Conservation (phyloP, 2,113 vertebrate species). For the Sebastes schlegelii region DNA sequence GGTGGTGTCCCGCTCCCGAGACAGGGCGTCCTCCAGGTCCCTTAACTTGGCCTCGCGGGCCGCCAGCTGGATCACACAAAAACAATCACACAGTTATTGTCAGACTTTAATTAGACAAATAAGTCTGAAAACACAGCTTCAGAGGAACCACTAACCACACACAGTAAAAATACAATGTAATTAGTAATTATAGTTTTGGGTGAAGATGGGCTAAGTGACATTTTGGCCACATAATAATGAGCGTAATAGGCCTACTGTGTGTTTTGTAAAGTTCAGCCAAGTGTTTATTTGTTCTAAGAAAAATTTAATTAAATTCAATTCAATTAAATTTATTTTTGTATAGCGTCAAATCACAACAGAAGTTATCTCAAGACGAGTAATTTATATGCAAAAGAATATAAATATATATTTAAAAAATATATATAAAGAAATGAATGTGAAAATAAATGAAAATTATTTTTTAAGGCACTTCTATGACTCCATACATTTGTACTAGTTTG, state of each 20-base stretch:
- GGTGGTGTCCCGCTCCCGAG: conserved; percentile 90
- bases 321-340: too few relatives aligned
- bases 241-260: not conserved
- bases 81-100: not conserved
- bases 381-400: too few relatives aligned
- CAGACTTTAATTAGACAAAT: not conserved
- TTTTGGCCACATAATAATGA: not conserved
- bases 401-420: too few relatives aligned
- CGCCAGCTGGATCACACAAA: conserved; percentile 82
- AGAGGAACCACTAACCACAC: not conserved
- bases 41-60: conserved; percentile 92
- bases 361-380: too few relatives aligned
- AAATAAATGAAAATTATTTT: too few relatives aligned
- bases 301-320: too few relatives aligned
- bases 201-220: not conserved
- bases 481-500: not conserved
- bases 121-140: not conserved
- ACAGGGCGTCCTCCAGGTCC: conserved; percentile 91
- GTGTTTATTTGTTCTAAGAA: too few relatives aligned
- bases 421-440: too few relatives aligned
- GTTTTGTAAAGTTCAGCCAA: not conserved
- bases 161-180: too few relatives aligned
- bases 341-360: too few relatives aligned
- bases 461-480: too few relatives aligned
- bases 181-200: too few relatives aligned